Conservation (phyloP, 2,797 vertebrate species). For the Ptychobarbus kaznakovi region DNA sequence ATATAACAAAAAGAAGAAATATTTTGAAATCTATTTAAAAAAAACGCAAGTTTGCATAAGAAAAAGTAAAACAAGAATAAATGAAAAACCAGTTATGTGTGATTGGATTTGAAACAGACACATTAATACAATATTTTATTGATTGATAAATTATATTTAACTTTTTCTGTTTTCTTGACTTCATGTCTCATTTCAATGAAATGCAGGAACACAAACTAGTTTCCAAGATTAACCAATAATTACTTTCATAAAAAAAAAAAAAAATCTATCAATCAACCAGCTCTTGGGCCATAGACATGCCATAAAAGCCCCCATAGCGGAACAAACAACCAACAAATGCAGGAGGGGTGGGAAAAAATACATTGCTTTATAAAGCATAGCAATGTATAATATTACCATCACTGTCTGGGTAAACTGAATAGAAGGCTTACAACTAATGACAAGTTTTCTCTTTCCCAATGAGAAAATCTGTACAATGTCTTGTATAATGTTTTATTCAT, state of each 20-base stretch:
- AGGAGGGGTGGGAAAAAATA: background rate
- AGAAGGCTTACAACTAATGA: conserved; percentile 59
- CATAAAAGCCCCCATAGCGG: background rate
- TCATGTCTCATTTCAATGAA: background rate
- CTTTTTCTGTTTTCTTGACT: background rate
- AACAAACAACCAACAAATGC: conserved; percentile 4
- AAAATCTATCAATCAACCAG: background rate
- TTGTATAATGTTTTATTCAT: conserved; percentile 83
- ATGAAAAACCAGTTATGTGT: too few species aligned
- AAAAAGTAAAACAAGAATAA: background rate
- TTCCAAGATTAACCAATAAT: background rate
- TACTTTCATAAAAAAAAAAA: background rate
- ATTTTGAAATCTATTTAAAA: background rate
- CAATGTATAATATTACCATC: conserved; percentile 41
- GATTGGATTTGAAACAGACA: too few species aligned
- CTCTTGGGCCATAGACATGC: background rate
- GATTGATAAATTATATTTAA: background rate
- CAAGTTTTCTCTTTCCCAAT: conserved; percentile 70
- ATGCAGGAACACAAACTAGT: background rate
- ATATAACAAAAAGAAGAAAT: background rate
- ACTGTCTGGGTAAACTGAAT: conserved; percentile 16
- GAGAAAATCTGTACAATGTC: conserved; percentile 73
- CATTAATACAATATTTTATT: too few species aligned
- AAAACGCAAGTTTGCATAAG: background rate
- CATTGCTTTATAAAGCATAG: background rate